These are phyloP conservation scores for Nasonia vitripennis DNA, from an alignment of 1,140 invertebrate species.

Conservation along the genomic window DNA sequence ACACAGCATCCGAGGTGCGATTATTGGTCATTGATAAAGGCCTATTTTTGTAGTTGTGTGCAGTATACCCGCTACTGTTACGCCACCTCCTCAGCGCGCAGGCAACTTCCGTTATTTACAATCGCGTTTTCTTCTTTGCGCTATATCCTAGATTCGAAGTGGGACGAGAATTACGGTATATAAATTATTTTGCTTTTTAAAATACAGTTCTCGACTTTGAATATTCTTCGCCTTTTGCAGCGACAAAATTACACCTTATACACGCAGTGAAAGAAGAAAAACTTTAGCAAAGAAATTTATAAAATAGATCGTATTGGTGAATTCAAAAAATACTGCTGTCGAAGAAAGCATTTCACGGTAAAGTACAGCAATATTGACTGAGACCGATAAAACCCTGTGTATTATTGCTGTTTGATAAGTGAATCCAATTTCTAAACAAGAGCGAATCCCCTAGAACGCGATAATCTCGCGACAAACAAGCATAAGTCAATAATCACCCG, in stretches of 20 bases:
- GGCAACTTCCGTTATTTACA: not conserved
- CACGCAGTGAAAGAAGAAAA: too few species aligned
- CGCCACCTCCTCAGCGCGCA: not conserved
- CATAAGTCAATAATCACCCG: too few species aligned
- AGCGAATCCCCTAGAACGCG: too few species aligned
- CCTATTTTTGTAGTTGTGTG: not conserved
- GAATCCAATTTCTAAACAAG: too few species aligned
- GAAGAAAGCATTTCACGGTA: too few species aligned
- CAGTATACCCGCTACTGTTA: not conserved
- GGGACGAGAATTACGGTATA: not conserved
- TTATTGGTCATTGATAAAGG: slow-evolving; percentile 36
- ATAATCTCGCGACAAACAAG: too few species aligned
- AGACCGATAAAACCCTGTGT: not conserved
- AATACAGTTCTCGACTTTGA: not conserved
- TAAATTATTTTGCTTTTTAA: not conserved
- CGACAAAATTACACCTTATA: not conserved
- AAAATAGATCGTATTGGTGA: too few species aligned
- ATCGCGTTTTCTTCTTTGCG: not conserved
- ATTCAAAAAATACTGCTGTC: too few species aligned
- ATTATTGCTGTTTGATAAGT: too few species aligned
- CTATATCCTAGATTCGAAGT: not conserved
- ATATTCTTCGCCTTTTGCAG: not conserved
- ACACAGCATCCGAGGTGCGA: not conserved
- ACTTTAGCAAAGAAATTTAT: too few species aligned
- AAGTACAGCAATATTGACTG: not conserved